Evolutionary conservation across 2,113 vertebrate species (phyloP).

Genomic region (Halcyon senegalensis): DNA sequence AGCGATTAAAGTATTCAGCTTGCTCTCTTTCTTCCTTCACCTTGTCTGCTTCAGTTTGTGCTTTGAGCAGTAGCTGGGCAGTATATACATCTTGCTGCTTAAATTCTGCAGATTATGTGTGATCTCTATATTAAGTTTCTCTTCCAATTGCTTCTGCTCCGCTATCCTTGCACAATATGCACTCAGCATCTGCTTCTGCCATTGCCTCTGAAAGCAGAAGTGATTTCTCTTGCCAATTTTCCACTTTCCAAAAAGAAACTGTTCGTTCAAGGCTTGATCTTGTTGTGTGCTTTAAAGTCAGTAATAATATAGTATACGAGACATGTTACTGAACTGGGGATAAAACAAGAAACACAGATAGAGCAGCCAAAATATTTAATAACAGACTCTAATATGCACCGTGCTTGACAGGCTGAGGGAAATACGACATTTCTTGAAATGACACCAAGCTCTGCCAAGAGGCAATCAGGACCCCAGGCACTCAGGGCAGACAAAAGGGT

Average conservation of each 20-base stretch:
- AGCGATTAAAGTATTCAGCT: background rate
- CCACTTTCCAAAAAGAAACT: conserved; percentile 18
- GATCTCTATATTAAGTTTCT: conserved; percentile 62
- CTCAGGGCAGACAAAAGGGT: background rate
- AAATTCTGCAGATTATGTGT: conserved; percentile 51
- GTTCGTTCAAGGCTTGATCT: conserved; percentile 50
- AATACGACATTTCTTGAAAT: background rate
- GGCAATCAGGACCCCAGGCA: background rate
- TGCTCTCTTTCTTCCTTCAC: background rate
- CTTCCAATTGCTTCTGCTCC: conserved; percentile 44
- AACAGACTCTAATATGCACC: background rate
- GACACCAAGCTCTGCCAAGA: background rate
- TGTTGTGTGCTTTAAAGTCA: conserved; percentile 39
- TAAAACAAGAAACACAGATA: background rate
- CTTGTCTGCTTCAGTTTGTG: conserved; percentile 51
- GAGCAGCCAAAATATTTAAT: conserved; percentile 21
- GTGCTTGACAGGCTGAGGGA: background rate
- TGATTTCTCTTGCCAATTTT: conserved; percentile 66
- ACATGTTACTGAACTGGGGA: background rate
- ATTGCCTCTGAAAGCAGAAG: conserved; percentile 49
- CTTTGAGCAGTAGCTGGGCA: conserved; percentile 19
- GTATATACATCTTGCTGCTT: background rate
- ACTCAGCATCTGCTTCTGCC: conserved; percentile 56
- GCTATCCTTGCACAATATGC: background rate
- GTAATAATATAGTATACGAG: background rate